Base-by-base conservation (phyloP, 2,797 vertebrate genomes). In the Crypturellus tataupa region DNA sequence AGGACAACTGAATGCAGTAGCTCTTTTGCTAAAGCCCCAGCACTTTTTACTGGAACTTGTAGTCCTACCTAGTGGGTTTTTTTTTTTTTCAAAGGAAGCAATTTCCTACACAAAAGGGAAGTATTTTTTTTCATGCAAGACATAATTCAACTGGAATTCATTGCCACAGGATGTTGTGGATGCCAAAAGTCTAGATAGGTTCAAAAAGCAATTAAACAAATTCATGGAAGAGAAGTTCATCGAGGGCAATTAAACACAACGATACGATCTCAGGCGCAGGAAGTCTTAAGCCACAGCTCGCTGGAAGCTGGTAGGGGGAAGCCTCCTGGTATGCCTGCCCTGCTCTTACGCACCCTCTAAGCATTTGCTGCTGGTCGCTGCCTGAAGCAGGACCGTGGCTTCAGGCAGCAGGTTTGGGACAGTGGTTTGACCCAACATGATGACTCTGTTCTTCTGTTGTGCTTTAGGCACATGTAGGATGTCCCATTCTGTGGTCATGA, bases 121-220 rank as follows among this genome's bases (percentile, higher is more conserved):
- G 88, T 90, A 94, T 95, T 95, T 96, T 95, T 95, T 18, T 49
- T 23, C 92, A 94, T 91, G 60, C 78, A 90, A 93, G 92, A 91
- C 93, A 93, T 94, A 95, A 96, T 96, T 96, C 95, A 96, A 95
- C 90, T 96, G 92, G 93, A 96, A 96, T 96, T 95, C 95, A 87
- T 90, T 95, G 93, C 96, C 95, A 96, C 96, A 96, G 96, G 96
- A 96, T 96, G 95, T 96, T 95, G 92, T 96, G 93, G 90, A 95
- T 96, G 94, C 92, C 94, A 96, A 84, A 95, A 96, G 93, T 87
- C 25, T 62, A 95, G 90, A 94, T 96, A 75, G 94, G 91, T 95
- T 96, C 85, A 93, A 87, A 96, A 95, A 95, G 90, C 90, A 96
- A 96, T 95, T 95, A 96, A 93, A 95, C 91, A 94, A 96, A 96